Evolutionary conservation across 2,888 invertebrate genomes (phyloP), one percentile per base, ranked within the genome.

Genomic region (Papilio gigon): DNA sequence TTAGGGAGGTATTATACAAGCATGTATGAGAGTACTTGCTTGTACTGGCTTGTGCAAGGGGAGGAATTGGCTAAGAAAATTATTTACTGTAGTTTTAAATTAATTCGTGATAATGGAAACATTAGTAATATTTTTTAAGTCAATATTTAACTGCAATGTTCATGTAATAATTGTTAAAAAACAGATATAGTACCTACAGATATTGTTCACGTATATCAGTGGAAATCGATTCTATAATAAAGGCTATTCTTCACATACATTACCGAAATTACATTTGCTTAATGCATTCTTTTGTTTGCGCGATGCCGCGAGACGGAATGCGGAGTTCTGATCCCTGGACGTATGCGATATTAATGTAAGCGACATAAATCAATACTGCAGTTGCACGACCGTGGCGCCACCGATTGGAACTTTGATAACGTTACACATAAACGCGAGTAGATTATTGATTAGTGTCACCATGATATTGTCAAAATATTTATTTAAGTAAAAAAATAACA

Each of bases 381-480:
- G 22, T 44, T 33, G 30, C 50, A 25, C 12, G 47, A 50, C 6
- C 14, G 37, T 30, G 30, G 30, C 30, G 67, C 30, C 27, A 62
- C 62, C 67, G 67, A 61, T 67, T 67, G 30, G 33, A 67, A 42
- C 53, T 42, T 59, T 20, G 60, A 66, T 60, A 66, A 66, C 22
- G 59, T 60, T 50, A 60, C 71, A 67, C 70, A 60, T 67, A 67
- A 70, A 71, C 67, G 58, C 53, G 69, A 67, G 70, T 44, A 22
- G 68, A 70, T 70, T 71, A 70, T 65, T 67, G 37, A 22, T 3
- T 67, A 40, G 61, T 27, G 62, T 62, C 42, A 67, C 61, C 53
- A 67, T 22, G 25, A 59, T 35, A 8, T 35, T 22, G 1, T 14
- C 53, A 20, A 20, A 35, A 8, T 27, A 33, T 20, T 4, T 9